Evolutionary conservation across 35 echinoderm and acorn worm species (phyloP), one percentile per base, ranked within the genome.

Genomic region (Diadema setosum): DNA sequence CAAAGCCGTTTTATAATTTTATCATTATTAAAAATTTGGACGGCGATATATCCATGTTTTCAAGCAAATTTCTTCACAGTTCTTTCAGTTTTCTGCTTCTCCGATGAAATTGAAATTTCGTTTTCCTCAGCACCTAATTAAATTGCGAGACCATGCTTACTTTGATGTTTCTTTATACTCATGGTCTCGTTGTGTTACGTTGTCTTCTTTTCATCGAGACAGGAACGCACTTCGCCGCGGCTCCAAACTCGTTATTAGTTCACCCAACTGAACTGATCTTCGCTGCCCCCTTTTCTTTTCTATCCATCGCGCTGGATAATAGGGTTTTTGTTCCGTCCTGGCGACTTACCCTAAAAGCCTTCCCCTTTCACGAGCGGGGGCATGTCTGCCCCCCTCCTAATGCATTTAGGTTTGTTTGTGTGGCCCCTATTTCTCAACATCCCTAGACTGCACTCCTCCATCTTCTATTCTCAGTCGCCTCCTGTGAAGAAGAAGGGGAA

Each of bases 391-490:
- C 44, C 23, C 73, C 44, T 20, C 73, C 44, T 78, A 78, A 36
- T 78, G 73, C 39, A 78, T 78, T 78, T 78, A 3, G 73, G 36
- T 78, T 78, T 78, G 73, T 78, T 78, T 78, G 37, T 78, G 73
- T 17, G 37, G 37, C 73, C 73, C n/a, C n/a, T 78, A 35, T 39
- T 20, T 41, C 73, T 41, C 73, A 78, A 41, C 73, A 34, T 78
- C 12, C 9, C 40, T 43, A 78, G 29, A 35, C 24, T 76, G 36
- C 27, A 1, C 40, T 36, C 18, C 0, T 31, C 17, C 63, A 12
- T 67, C 11, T 30, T 32, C 5, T 30, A 6, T 73, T 6, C 8
- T 30, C 67, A 12, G n/a, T 18, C 0, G 0, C 17, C 17, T 60
- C 30, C 5, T 21, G 7, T 60, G 17, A 17, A 18, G 49, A 16